A percentile compares a stretch with the other conserved stretches of the same genome.
These are phyloP conservation scores for Odontomachus brunneus DNA, from an alignment of 1,140 invertebrate species.

Conservation along the genomic window DNA sequence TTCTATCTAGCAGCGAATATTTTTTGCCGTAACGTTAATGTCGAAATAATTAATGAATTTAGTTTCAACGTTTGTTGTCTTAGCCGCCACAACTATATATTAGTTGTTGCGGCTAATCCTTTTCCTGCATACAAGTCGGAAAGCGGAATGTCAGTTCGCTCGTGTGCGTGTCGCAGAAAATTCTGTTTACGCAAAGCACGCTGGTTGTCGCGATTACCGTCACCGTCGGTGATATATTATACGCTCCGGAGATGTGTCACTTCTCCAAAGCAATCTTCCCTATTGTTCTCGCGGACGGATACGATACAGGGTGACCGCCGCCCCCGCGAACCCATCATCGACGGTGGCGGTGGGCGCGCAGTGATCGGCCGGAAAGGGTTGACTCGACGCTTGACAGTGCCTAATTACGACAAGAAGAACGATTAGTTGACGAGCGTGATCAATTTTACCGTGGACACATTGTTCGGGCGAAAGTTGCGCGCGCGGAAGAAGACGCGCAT, in stretches of 20 bases:
- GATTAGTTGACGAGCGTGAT: slow-evolving; percentile 64
- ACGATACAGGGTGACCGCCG: background rate
- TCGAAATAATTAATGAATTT: too few species aligned
- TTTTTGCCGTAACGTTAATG: too few species aligned
- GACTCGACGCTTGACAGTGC: background rate
- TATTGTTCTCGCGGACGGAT: slow-evolving; percentile 52
- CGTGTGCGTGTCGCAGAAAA: slow-evolving; percentile 16
- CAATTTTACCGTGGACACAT: slow-evolving; percentile 14
- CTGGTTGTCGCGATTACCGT: slow-evolving; percentile 51
- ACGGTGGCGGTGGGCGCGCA: background rate
- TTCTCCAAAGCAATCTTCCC: slow-evolving; percentile 69
- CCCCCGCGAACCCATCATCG: slow-evolving; percentile 41
- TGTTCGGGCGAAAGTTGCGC: slow-evolving; percentile 25
- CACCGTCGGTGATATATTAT: slow-evolving; percentile 71
- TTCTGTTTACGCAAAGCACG: slow-evolving; percentile 42
- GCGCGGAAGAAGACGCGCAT: background rate
- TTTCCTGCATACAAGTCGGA: slow-evolving; percentile 11
- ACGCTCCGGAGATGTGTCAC: slow-evolving; percentile 62
- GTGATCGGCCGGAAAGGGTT: slow-evolving; percentile 15
- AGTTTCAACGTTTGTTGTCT: too few species aligned
- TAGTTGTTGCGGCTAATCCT: too few species aligned
- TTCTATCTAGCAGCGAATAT: too few species aligned
- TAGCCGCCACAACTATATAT: too few species aligned
- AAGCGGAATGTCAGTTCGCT: slow-evolving; percentile 28
- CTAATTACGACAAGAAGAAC: slow-evolving; percentile 61